Conservation (phyloP, 1,140 invertebrate species). For the Drosophila varians region DNA sequence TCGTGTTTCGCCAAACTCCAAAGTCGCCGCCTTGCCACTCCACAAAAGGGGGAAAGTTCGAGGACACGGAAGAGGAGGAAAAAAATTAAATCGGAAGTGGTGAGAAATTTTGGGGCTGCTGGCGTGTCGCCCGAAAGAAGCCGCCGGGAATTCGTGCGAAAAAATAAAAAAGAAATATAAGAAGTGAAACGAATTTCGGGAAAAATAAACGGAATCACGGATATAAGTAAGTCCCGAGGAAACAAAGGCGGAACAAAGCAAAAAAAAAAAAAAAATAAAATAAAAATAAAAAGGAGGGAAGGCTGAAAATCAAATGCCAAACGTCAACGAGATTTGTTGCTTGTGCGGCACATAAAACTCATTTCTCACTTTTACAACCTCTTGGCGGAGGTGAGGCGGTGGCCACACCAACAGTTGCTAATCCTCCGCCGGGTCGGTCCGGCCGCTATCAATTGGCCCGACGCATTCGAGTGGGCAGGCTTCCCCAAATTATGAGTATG, state of each 20-base stretch:
- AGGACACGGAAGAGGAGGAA: constrained; percentile 16
- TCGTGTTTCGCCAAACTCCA: constrained; percentile 23
- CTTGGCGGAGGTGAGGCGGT: constrained; percentile 4
- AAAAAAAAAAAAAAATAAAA: constrained; percentile 3
- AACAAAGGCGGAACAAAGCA: constrained; percentile 23
- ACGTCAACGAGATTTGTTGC: constrained; percentile 49
- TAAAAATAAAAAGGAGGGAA: constrained; percentile 14
- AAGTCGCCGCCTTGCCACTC: constrained; percentile 4
- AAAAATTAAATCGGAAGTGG: constrained; percentile 47
- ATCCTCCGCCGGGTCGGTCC: constrained; percentile 24
- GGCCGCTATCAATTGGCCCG: constrained; percentile 31
- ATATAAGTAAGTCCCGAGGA: constrained; percentile 32
- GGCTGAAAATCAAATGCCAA: constrained; percentile 44
- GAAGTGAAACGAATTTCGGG: constrained; percentile 19
- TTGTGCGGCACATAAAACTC: constrained; percentile 41
- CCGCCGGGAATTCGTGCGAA: constrained; percentile 45
- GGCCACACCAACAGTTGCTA: constrained; percentile 6
- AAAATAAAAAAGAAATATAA: constrained; percentile 19
- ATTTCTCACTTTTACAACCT: constrained; percentile 45
- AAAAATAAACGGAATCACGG: constrained; percentile 47
- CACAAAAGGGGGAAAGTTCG: constrained; percentile 8
- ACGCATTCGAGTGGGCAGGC: constrained; percentile 26
- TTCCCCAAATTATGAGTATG: constrained; percentile 35
- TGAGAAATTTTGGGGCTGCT: constrained; percentile 34
- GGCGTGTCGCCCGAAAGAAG: constrained; percentile 27